Percentiles rank a stretch among this genome's conserved stretches.
Evolutionary conservation across 2,113 vertebrate species (phyloP).

Genomic region (Pardalotus punctatus): DNA sequence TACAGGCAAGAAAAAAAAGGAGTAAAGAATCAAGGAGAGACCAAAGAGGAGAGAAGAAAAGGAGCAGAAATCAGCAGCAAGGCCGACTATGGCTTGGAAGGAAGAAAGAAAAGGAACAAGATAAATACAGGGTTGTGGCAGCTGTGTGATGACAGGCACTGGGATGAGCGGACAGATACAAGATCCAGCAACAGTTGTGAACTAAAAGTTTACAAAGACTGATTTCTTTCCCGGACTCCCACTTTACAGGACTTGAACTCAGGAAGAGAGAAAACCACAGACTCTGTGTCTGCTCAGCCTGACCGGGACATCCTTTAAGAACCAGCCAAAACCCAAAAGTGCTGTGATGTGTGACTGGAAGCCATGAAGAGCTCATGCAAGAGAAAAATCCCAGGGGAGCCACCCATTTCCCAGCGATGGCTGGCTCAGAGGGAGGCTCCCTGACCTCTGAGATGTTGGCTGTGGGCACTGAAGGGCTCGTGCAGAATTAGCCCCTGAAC

Average conservation of each 20-base stretch:
- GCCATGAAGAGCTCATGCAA: neutral
- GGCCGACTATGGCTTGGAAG: neutral
- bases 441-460: neutral
- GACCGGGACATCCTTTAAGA: neutral
- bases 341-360: neutral
- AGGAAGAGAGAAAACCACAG: conserved; percentile 62
- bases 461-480: fast-evolving
- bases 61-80: neutral
- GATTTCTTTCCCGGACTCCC: conserved; percentile 4
- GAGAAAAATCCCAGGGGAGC: neutral
- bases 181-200: conserved; percentile 20
- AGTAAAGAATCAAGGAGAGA: neutral
- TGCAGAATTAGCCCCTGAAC: neutral
- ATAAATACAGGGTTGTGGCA: neutral
- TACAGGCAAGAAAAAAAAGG: neutral
- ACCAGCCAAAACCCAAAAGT: neutral
- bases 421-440: neutral
- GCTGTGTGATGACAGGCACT: neutral
- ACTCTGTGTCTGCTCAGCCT: conserved; percentile 51
- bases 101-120: neutral
- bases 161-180: neutral
- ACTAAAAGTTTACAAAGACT: conserved; percentile 32
- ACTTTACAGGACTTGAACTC: conserved; percentile 41
- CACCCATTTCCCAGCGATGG: neutral
- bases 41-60: neutral